Base-by-base conservation (phyloP, 1,140 invertebrate genomes). In the Pseudomyrmex sp. region DNA sequence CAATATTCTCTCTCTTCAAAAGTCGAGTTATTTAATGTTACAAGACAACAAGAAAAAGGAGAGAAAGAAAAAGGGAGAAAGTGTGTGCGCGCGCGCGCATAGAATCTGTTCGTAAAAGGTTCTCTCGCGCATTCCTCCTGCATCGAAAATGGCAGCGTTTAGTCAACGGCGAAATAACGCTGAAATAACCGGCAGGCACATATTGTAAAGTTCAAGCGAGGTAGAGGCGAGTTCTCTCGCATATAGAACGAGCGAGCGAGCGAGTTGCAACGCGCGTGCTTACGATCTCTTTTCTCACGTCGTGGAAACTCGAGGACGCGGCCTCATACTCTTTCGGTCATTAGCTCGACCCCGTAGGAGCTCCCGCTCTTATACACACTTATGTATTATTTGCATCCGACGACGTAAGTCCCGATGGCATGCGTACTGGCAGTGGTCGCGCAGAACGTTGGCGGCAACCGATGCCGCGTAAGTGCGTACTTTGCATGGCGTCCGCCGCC, bases 311-410 rank as follows among this genome's bases (percentile, higher is more conserved):
- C 74, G 86, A 87, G 86, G 87, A 87, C 86, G 69, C 83, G 86
- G 86, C 86, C 86, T 82, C 87, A 88, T 88, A 88, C 87, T 88
- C 76, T 85, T 88, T 88, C 87, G 87, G 87, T 88, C 86, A 85
- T 88, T 88, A 88, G 87, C 87, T 88, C 83, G 77, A 69, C 76
- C 50, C n/a, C 26, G 66, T 68, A 85, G 85, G 80, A 12, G 9
- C 83, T 68, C 75, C 44, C 84, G 83, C 85, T 87, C 86, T 83
- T 86, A 5, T 35, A 56, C 80, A 68, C 83, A 88, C 86, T 85
- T 82, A 66, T 70, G 85, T 88, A 88, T 87, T 88, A 89, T 89
- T 89, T 88, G 87, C 86, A 89, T 89, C 87, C 73, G 84, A 88
- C 83, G 84, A 88, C 86, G 70, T 88, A 88, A 88, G 87, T 88